Base-by-base conservation (phyloP, 2,797 vertebrate species). In the Falco naumanni region DNA sequence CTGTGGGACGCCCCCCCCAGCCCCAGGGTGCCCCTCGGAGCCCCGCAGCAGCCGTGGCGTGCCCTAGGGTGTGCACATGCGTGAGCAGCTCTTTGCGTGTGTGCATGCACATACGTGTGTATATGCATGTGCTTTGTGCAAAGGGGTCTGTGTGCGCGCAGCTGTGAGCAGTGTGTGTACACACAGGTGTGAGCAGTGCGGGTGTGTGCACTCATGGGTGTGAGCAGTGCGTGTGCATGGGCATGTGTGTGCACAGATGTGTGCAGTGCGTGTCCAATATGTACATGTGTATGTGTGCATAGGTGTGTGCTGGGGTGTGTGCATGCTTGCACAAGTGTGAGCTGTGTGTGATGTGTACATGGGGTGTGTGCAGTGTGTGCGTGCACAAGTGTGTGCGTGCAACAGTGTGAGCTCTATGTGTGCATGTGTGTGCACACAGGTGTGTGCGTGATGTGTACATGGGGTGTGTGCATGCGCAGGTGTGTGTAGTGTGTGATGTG, bases 1-100 rank as follows among this genome's bases (percentile, higher is more conserved):
- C 7, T 6, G 10, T 5, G 1, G 15, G 25, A 6, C 18, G 26
- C 17, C 60, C 20, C 37, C 22, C 12, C 31, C 5, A 1, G 34
- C 31, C 37, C 39, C 19, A 4, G 22, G 13, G 22, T 21, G 19
- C 15, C 31, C 31, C 47, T 37, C 6, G 1, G 34, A 41, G 47
- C 29, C 34, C 74, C 57, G 2, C 45, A 10, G 37, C 37, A 37
- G 37, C 43, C 15, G 4, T 2, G n/a, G 63, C 29, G 51, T 47
- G 26, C n/a, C 63, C 63, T 5, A 51, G 51, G n/a, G 31, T 16
- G 11, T 37, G 37, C 37, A 37, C 37, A 37, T 37, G 37, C 37
- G 10, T 37, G 37, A 37, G 37, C 37, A 37, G 37, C 37, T 37
- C 37, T 37, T 37, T 37, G 37, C 37, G 37, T 37, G 37, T 37